phyloP scores from a whole-genome alignment of 2,888 invertebrate genomes.

The Aporophyla nigra region DNA sequence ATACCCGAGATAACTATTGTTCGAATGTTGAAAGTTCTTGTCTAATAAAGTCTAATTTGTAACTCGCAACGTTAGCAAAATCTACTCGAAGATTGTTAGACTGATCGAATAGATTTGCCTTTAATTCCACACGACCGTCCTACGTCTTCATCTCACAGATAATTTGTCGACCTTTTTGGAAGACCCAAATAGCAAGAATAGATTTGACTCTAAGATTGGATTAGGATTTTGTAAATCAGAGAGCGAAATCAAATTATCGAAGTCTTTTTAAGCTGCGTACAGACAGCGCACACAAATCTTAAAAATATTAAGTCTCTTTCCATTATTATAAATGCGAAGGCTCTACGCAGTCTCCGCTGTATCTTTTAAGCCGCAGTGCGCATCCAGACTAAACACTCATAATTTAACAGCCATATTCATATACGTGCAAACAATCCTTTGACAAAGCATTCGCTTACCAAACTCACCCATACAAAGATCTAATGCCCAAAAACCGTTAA shows the following conservation, averaged over 20 bases:
- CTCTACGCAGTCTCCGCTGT: background rate
- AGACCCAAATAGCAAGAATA: constrained; percentile 21
- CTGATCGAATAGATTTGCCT: constrained; percentile 6
- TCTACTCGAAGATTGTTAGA: constrained; percentile 1
- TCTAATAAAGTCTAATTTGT: constrained; percentile 52
- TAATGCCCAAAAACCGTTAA: background rate
- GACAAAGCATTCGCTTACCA: background rate
- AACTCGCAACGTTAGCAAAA: constrained; percentile 23
- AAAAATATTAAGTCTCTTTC: background rate
- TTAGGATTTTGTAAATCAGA: constrained; percentile 28
- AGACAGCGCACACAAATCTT: background rate
- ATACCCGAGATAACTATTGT: constrained; percentile 55
- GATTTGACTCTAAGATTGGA: constrained; percentile 22
- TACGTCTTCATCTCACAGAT: constrained; percentile 19
- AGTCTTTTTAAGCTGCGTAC: background rate
- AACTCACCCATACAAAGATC: background rate
- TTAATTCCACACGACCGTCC: constrained; percentile 17
- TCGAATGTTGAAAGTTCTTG: constrained; percentile 51
- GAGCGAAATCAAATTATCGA: constrained; percentile 19
- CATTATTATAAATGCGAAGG: background rate
- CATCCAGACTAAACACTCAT: background rate
- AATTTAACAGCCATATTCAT: background rate
- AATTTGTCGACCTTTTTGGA: constrained; percentile 34
- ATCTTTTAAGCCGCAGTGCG: background rate
- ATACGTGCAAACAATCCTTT: background rate